Base-by-base conservation (phyloP, 2,888 invertebrate species). In the Plebejus argus region DNA sequence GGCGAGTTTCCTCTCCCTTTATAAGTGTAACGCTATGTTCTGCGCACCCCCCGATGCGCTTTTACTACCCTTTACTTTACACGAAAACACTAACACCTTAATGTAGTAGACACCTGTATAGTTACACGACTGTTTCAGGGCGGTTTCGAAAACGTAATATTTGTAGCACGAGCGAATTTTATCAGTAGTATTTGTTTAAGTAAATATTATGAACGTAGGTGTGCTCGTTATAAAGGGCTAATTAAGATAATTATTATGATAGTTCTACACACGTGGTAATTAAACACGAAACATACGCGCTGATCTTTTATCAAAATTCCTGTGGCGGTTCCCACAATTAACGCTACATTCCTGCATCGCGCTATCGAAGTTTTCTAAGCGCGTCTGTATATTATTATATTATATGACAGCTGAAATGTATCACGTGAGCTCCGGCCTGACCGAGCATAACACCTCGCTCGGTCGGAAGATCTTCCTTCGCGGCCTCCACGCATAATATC, bases 21-120 rank as follows among this genome's bases (percentile, higher is more conserved):
- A 93, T 93, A 93, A 85, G 88, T 85, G 83, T 83, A 82, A 77
- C 84, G 83, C 80, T 83, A 82, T 83, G 86, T 85, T 88, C 92
- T 92, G 93, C 93, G 93, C 93, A 93, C 83, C 86, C 87, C 85
- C 84, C 79, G 84, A 88, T 90, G 93, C 91, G 92, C 91, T 87
- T 84, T 83, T 79, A 81, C 80, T 81, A 82, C 80, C 82, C 80
- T 80, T 77, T 77, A 71, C 80, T 80, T 77, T 77, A 71, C 77
- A 74, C 61, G 39, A 58, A 72, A 49, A 70, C 76, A 74, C 72
- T 72, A 39, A 72, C 71, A 77, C 77, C 77, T 77, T 76, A 78
- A 78, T 78, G 79, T 78, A 76, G 28, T 8, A 53, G 28, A 45
- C 49, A 74, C 74, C 23, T 53, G 49, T 20, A 72, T 45, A 74